Conservation (phyloP, 2,888 invertebrate species). For the Muscina levida region DNA sequence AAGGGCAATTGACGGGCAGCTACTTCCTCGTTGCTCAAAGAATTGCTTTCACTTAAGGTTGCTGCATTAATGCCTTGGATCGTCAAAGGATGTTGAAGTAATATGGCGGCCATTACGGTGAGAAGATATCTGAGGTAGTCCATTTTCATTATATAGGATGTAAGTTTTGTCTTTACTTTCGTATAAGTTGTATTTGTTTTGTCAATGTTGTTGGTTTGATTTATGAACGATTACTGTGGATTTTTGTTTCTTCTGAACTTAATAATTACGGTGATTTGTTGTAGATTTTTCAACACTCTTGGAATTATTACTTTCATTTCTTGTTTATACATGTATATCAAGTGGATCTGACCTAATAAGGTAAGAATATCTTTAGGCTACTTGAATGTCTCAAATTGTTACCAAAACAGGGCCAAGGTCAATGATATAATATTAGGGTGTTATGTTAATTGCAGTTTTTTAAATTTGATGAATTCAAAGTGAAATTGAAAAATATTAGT, state of each 20-base stretch:
- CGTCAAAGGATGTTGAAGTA: constrained; percentile 21
- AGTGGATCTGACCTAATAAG: not conserved
- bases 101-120: not conserved
- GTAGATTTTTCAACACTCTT: constrained; percentile 12
- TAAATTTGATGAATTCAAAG: too few relatives aligned
- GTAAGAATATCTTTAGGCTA: too few relatives aligned
- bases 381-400: too few relatives aligned
- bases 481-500: too few relatives aligned
- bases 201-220: constrained; percentile 3
- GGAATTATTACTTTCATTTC: not conserved
- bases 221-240: constrained; percentile 27
- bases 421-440: too few relatives aligned
- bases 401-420: too few relatives aligned
- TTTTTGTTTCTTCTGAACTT: not conserved
- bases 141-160: not conserved
- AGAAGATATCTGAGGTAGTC: too few relatives aligned
- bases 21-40: too few relatives aligned
- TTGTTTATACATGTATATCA: not conserved
- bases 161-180: too few relatives aligned
- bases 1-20: constrained; percentile 28
- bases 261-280: not conserved
- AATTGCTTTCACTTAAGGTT: constrained; percentile 18
- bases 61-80: constrained; percentile 49
- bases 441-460: too few relatives aligned
- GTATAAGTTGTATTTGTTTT: not conserved